Conservation (phyloP, 2,888 invertebrate genomes). For the Diarsia brunnea region DNA sequence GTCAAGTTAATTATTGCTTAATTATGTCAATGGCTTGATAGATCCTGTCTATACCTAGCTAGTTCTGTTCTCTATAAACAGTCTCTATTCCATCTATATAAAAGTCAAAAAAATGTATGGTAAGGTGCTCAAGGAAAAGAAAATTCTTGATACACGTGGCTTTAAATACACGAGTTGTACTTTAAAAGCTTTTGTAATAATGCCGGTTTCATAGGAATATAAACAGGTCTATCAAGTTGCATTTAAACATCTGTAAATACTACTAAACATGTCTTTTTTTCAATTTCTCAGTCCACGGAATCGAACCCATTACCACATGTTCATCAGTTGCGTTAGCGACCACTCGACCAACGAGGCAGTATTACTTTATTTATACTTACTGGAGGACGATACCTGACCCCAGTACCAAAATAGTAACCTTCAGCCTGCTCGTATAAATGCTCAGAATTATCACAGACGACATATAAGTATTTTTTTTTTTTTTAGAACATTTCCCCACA, state of each 20-base stretch:
- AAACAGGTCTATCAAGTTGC: background rate
- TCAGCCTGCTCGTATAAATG: too few species aligned
- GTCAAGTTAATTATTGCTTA: background rate
- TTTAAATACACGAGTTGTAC: slow-evolving; percentile 3
- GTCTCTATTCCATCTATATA: background rate
- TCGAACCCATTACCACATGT: too few species aligned
- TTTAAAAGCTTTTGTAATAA: background rate
- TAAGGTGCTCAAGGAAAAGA: background rate
- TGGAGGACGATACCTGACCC: background rate
- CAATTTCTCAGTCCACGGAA: too few species aligned
- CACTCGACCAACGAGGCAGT: too few species aligned
- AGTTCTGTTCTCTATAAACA: background rate
- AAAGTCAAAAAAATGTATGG: slow-evolving; percentile 10
- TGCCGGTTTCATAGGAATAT: too few species aligned
- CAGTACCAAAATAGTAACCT: slow-evolving; percentile 45
- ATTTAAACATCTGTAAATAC: too few species aligned
- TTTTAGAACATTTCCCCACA: too few species aligned
- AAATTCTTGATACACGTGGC: slow-evolving; percentile 13
- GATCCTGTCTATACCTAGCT: background rate
- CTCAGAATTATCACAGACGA: too few species aligned
- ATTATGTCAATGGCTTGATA: background rate
- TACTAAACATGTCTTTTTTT: too few species aligned
- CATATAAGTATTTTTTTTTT: too few species aligned
- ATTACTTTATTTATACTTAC: too few species aligned
- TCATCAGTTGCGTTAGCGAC: too few species aligned